Percentiles rank a stretch among this genome's conserved stretches.
These are phyloP conservation scores for Urocolius indicus DNA, from an alignment of 2,113 vertebrate species.

Conservation along the genomic window DNA sequence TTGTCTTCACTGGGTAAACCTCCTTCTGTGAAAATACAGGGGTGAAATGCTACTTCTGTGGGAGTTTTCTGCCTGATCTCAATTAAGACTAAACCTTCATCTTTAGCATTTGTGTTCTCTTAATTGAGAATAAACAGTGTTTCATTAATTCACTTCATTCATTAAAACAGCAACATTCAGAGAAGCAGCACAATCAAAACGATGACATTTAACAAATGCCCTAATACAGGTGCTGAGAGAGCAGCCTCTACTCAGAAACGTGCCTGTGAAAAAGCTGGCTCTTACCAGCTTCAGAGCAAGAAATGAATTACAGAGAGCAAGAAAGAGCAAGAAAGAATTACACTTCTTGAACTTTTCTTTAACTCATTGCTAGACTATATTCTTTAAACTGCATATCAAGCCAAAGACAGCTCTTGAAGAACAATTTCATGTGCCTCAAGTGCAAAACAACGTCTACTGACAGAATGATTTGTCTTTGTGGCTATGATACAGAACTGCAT, in stretches of 20 bases:
- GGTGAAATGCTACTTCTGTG: neutral
- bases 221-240: neutral
- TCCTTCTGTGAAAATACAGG: neutral
- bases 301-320: too few relatives aligned
- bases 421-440: neutral
- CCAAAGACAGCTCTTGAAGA: neutral
- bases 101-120: neutral
- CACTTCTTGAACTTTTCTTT: neutral
- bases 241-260: neutral
- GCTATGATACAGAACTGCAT: neutral
- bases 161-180: neutral
- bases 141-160: neutral
- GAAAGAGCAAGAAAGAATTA: too few relatives aligned
- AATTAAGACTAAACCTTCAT: neutral
- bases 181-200: neutral
- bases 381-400: neutral
- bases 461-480: neutral
- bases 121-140: neutral
- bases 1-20: conserved; percentile 27
- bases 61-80: neutral
- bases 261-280: neutral
- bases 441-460: neutral
- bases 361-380: neutral
- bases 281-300: neutral
- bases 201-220: rapidly evolving